Evolutionary conservation across 2,888 invertebrate species (phyloP), one percentile per base, ranked within the genome.

Genomic region (Drosophila quinaria): DNA sequence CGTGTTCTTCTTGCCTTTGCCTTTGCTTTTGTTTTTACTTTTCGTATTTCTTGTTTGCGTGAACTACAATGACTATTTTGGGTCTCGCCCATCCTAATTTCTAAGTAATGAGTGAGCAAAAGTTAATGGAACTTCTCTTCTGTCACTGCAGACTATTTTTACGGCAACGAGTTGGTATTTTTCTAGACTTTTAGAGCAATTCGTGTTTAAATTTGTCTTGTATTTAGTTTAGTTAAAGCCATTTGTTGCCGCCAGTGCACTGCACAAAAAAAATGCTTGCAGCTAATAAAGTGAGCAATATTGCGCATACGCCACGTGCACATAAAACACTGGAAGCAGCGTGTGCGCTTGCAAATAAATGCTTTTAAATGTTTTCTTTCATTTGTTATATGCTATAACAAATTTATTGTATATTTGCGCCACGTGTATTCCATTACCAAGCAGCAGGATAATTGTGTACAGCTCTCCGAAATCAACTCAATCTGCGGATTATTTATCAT

Each of bases 111-210:
- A 87, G 80, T 65, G 65, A 61, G 71, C 70, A 69, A 66, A 87
- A 86, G 83, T 90, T 88, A 88, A 88, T 90, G 90, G 78, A 85
- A 90, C 68, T 88, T 87, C 52, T 49, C 51, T 50, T 52, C 59
- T 67, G 56, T 47, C 62, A 74, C 87, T 83, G 66, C 66, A 37
- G 37, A 49, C 47, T n/a, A 51, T 15, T 51, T 25, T 5, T 25
- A 22, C 35, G 22, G n/a, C 25, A 25, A 22, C 29, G 1, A 39
- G 11, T 29, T 29, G 29, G 46, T 29, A 54, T 64, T 19, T 29
- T 13, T 49, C 22, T 22, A 2, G 29, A 25, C 11, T 50, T 22
- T 22, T n/a, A 35, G 15, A 29, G 35, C 39, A 37, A 19, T 15
- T 9, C 35, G 51, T 39, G 68, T 9, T 52, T 46, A 51, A 44